These are phyloP conservation scores for Petrocephalus schoutedeni DNA, from an alignment of 2,797 vertebrate species.

Conservation along the genomic window DNA sequence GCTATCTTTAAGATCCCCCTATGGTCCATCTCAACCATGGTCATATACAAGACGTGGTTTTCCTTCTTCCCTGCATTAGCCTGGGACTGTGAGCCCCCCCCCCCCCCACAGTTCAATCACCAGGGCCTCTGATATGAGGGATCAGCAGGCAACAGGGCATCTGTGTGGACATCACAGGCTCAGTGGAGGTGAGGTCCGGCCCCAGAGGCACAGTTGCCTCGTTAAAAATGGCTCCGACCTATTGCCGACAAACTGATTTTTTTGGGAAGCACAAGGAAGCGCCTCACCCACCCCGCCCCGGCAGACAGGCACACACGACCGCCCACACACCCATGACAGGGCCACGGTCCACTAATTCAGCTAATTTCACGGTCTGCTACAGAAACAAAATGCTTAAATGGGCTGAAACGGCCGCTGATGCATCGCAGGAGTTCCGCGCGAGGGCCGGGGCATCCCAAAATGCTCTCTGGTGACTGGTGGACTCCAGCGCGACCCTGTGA, in stretches of 20 bases:
- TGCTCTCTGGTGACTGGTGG: slow-evolving; percentile 8
- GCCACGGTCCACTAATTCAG: slow-evolving; percentile 44
- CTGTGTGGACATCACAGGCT: background rate
- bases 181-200: background rate
- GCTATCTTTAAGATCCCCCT: background rate
- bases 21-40: background rate
- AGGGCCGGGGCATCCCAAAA: slow-evolving; percentile 32
- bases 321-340: slow-evolving; percentile 32
- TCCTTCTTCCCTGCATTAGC: background rate
- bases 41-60: background rate
- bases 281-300: background rate
- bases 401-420: slow-evolving; percentile 52
- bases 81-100: background rate
- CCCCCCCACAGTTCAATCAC: background rate
- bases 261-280: slow-evolving; percentile 16
- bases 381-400: slow-evolving; percentile 58
- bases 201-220: slow-evolving; percentile 29
- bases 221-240: slow-evolving; percentile 27
- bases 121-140: background rate
- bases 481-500: background rate
- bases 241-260: slow-evolving; percentile 33
- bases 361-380: slow-evolving; percentile 56
- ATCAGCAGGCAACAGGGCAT: background rate
- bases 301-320: background rate
- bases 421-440: slow-evolving; percentile 37